Evolutionary conservation across 2,113 vertebrate genomes (phyloP).

Genomic region (Pituophis catenifer): DNA sequence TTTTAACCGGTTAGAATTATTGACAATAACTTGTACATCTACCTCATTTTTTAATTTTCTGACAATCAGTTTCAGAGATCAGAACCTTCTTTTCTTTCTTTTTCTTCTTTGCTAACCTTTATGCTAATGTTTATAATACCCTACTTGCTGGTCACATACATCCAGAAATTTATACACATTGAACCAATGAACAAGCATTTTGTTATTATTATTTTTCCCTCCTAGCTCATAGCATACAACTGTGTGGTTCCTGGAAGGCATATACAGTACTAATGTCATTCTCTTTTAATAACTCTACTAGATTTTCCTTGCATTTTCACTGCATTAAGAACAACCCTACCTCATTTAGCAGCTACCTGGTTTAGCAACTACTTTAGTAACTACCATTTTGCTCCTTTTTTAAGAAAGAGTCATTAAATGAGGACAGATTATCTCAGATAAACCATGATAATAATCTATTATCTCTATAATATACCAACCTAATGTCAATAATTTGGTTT

Average conservation of each 20-base stretch:
- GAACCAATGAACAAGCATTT: not conserved
- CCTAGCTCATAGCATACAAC: not conserved
- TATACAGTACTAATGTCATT: not conserved
- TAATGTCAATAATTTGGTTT: not conserved
- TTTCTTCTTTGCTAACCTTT: not conserved
- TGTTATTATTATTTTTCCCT: not conserved
- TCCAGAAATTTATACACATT: not conserved
- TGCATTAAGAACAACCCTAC: not conserved
- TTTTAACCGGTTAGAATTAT: not conserved
- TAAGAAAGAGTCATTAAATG: not conserved
- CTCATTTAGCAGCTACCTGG: not conserved
- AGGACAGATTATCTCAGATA: not conserved
- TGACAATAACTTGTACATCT: not conserved
- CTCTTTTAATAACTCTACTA: not conserved
- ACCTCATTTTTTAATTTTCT: not conserved
- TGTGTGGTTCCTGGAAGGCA: not conserved
- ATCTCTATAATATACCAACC: not conserved
- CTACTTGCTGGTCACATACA: not conserved
- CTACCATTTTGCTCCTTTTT: not conserved
- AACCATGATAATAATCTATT: not conserved
- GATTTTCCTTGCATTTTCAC: not conserved
- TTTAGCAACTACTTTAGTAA: not conserved
- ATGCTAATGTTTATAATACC: not conserved
- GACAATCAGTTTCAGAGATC: not conserved
- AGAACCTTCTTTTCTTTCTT: not conserved